Evolutionary conservation across 2,797 vertebrate species (phyloP).

Genomic region (Novumbra hubbsi): DNA sequence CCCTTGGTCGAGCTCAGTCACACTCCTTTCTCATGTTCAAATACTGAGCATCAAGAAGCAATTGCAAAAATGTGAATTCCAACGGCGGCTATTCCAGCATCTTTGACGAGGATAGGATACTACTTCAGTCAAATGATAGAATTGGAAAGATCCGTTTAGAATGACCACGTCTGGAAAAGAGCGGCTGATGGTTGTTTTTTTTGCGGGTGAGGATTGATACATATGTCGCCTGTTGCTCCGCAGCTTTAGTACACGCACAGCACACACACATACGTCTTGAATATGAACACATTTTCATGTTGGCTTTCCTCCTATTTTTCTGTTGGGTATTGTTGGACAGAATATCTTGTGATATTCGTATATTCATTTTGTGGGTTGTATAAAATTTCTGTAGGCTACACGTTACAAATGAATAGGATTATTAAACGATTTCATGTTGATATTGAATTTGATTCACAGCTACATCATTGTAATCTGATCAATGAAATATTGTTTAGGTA

Average conservation of each 20-base stretch:
- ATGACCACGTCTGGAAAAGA: slow-evolving; percentile 37
- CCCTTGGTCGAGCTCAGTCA: slow-evolving; percentile 21
- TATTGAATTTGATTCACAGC: slow-evolving; percentile 1
- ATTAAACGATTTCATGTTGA: not conserved
- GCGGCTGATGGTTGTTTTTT: slow-evolving; percentile 36
- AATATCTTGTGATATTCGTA: not conserved
- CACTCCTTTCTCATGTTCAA: not conserved
- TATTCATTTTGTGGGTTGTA: not conserved
- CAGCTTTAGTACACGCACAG: not conserved
- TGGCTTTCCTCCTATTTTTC: not conserved
- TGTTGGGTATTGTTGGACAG: not conserved
- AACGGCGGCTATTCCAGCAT: slow-evolving; percentile 17
- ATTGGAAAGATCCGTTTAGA: slow-evolving; percentile 11
- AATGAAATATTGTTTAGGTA: not conserved
- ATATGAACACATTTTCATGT: slow-evolving; percentile 1
- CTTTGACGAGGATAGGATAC: slow-evolving; percentile 9
- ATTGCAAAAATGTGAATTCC: slow-evolving; percentile 32
- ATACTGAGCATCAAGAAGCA: slow-evolving; percentile 28
- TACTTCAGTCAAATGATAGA: slow-evolving; percentile 4
- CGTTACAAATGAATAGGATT: not conserved
- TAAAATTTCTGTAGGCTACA: not conserved
- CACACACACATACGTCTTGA: slow-evolving; percentile 2
- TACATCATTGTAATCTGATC: not conserved
- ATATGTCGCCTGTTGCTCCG: slow-evolving; percentile 62
- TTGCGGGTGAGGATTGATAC: slow-evolving; percentile 52